Percentiles rank a stretch among this genome's conserved stretches.
These are phyloP conservation scores for Agelas oroides DNA, from an alignment of 37 sponge, comb jelly and placozoan genomes.

Conservation along the genomic window DNA sequence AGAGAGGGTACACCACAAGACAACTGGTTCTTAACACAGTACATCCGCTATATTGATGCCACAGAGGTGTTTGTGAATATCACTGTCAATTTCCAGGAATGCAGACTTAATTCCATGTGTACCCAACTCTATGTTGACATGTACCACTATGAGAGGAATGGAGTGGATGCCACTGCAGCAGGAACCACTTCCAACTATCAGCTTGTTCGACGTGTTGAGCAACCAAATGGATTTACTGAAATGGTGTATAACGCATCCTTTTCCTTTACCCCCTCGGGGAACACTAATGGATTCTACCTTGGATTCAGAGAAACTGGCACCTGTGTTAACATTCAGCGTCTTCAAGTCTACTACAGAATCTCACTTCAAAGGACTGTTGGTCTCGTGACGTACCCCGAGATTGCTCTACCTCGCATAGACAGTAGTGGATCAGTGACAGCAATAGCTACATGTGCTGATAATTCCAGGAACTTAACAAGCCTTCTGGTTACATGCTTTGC, in stretches of 20 bases:
- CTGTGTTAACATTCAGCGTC: neutral
- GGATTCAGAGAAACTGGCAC: neutral
- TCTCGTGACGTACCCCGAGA: conserved; percentile 20
- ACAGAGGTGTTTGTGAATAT: conserved; percentile 7
- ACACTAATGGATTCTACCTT: conserved; percentile 5
- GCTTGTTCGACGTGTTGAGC: too few species aligned
- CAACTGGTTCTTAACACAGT: conserved; percentile 25
- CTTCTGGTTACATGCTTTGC: too few species aligned
- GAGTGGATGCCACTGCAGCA: too few species aligned
- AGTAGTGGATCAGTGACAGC: neutral
- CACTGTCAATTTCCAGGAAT: neutral
- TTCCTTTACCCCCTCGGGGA: neutral
- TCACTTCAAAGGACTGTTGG: neutral
- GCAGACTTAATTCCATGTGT: too few species aligned
- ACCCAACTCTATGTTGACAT: too few species aligned
- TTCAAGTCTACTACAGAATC: neutral
- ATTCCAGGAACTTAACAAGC: too few species aligned
- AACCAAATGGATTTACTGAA: too few species aligned
- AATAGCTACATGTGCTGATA: too few species aligned
- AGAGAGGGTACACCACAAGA: neutral
- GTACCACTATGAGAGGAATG: too few species aligned
- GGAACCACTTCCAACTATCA: too few species aligned
- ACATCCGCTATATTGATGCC: neutral
- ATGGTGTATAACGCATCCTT: too few species aligned
- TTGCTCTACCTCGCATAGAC: neutral